Conservation (phyloP, 2,797 vertebrate genomes). For the Oryzias sinensis region DNA sequence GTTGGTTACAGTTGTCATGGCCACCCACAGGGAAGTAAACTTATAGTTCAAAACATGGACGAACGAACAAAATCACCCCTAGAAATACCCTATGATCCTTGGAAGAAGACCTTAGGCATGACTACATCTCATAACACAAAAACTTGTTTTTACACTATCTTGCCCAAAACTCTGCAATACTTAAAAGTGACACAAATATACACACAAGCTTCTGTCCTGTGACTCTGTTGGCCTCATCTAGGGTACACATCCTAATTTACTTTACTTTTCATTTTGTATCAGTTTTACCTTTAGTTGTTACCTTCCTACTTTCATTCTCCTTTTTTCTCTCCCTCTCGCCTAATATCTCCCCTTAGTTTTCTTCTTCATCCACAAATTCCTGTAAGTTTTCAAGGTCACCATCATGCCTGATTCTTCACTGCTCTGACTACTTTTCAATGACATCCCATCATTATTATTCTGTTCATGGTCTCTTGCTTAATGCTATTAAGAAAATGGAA, state of each 20-base stretch:
- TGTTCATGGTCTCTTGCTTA: conserved; percentile 6
- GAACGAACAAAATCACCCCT: conserved; percentile 21
- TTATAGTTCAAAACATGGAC: conserved; percentile 36
- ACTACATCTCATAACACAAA: conserved; percentile 12
- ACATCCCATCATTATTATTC: conserved; percentile 39
- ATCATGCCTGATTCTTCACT: conserved; percentile 10
- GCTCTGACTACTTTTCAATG: conserved; percentile 2
- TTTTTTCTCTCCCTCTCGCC: neutral
- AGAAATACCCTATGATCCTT: conserved; percentile 24
- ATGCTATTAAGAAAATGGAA: neutral
- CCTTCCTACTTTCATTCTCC: neutral
- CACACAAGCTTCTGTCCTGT: conserved; percentile 6
- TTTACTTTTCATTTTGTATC: conserved; percentile 44
- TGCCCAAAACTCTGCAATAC: conserved; percentile 1
- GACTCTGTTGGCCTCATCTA: conserved; percentile 36
- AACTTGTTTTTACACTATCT: conserved; percentile 1
- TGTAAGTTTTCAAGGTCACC: conserved; percentile 28
- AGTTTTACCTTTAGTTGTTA: conserved; percentile 10
- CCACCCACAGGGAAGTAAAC: conserved; percentile 32
- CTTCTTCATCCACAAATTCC: conserved; percentile 7
- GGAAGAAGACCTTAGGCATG: conserved; percentile 18
- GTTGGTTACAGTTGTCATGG: conserved; percentile 56
- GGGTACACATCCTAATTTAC: conserved; percentile 29
- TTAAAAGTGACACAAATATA: neutral
- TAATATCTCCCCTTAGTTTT: conserved; percentile 11